Conservation (phyloP, 1,140 invertebrate genomes). For the Thaumetopoea pityocampa region DNA sequence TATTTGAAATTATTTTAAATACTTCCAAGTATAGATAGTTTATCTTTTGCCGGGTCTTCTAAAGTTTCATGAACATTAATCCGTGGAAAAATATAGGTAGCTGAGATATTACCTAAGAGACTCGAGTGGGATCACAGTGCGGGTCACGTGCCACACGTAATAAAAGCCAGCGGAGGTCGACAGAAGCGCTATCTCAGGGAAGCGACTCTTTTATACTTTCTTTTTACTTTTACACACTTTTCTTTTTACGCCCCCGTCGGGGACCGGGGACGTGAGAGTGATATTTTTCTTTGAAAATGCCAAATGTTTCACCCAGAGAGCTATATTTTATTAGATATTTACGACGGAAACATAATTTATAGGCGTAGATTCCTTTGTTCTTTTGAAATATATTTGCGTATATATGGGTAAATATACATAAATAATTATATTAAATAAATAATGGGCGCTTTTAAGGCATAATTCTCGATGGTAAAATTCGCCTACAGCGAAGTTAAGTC, state of each 20-base stretch:
- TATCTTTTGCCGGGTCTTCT: too few relatives aligned
- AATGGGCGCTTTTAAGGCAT: too few relatives aligned
- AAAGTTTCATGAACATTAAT: too few relatives aligned
- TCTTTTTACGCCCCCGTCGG: constrained; percentile 53
- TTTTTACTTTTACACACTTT: constrained; percentile 56
- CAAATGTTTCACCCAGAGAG: constrained; percentile 23
- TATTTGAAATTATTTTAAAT: too few relatives aligned
- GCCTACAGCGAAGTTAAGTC: too few relatives aligned
- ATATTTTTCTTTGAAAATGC: constrained; percentile 47
- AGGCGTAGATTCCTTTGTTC: constrained; percentile 4
- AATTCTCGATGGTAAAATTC: too few relatives aligned
- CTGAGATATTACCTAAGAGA: constrained; percentile 36
- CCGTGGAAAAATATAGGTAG: constrained; percentile 18
- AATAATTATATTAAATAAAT: too few relatives aligned
- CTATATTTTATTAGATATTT: constrained; percentile 4
- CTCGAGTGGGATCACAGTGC: constrained; percentile 36
- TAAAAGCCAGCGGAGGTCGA: constrained; percentile 43
- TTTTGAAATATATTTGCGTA: not conserved
- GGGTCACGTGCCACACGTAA: constrained; percentile 58
- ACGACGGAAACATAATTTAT: constrained; percentile 16
- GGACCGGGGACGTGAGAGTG: constrained; percentile 45
- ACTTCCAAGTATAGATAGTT: too few relatives aligned
- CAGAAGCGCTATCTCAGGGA: constrained; percentile 46
- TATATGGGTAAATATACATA: constrained; percentile 2
- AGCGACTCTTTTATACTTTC: constrained; percentile 53